Evolutionary conservation across 2,888 invertebrate species (phyloP).

Genomic region (Drosophila kanekoi): DNA sequence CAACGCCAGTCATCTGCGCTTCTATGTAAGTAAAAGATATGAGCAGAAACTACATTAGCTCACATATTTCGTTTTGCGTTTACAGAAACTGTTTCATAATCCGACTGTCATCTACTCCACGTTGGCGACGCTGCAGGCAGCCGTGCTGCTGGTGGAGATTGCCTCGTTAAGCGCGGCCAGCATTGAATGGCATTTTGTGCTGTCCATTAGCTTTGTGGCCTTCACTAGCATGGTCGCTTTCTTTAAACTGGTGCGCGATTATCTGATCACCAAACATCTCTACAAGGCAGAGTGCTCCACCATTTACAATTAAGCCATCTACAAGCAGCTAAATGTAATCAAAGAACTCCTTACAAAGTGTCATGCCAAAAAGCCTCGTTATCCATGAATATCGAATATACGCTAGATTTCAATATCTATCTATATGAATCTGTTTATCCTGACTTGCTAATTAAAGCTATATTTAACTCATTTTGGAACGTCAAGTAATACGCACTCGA

Average conservation of each 20-base stretch:
- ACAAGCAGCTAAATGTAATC: background rate
- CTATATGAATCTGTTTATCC: background rate
- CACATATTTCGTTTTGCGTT: slow-evolving; percentile 58
- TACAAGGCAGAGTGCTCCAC: slow-evolving; percentile 86
- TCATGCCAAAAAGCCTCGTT: slow-evolving; percentile 13
- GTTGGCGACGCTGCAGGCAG: slow-evolving; percentile 89
- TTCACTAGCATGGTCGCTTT: slow-evolving; percentile 96
- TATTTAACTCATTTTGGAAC: too few species aligned
- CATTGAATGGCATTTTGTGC: slow-evolving; percentile 95
- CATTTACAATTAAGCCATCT: slow-evolving; percentile 39
- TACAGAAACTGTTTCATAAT: slow-evolving; percentile 94
- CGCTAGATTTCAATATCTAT: background rate
- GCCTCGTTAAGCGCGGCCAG: slow-evolving; percentile 91
- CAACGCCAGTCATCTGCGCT: slow-evolving; percentile 91
- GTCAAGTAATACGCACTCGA: too few species aligned
- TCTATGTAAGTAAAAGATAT: slow-evolving; percentile 90
- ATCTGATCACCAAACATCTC: slow-evolving; percentile 93
- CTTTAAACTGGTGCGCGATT: slow-evolving; percentile 95
- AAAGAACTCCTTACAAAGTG: slow-evolving; percentile 2
- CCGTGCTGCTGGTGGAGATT: slow-evolving; percentile 91
- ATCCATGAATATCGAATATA: slow-evolving; percentile 1
- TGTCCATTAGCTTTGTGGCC: slow-evolving; percentile 93
- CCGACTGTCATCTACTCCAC: slow-evolving; percentile 92
- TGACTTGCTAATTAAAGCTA: background rate
- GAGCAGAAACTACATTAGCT: background rate